A percentile compares a stretch with the other conserved stretches of the same genome.
These are phyloP conservation scores for Andricus quercusramuli DNA, from an alignment of 2,888 invertebrate genomes.

Conservation along the genomic window DNA sequence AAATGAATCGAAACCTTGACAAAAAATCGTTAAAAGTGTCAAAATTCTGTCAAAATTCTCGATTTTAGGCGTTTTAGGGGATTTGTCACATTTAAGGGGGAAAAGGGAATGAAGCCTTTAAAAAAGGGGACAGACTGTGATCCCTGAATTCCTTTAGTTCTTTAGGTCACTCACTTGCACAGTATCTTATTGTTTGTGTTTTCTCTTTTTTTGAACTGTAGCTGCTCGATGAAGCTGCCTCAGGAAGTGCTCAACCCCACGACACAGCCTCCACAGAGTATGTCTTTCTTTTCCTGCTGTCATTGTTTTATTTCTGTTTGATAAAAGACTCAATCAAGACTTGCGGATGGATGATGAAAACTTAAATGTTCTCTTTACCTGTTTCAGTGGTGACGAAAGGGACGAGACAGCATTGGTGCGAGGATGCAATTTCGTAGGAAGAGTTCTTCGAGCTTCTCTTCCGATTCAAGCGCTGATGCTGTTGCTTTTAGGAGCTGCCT, in stretches of 20 bases:
- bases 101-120: no score
- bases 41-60: no score
- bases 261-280: conserved; percentile 72
- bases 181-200: conserved; percentile 80
- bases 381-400: conserved; percentile 79
- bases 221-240: conserved; percentile 85
- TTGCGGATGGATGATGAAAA: background rate
- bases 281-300: conserved; percentile 65
- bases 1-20: no score
- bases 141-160: background rate
- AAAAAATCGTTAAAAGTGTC: no score
- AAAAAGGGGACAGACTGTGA: no score
- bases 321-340: background rate
- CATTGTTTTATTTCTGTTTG: background rate
- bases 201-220: conserved; percentile 82
- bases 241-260: conserved; percentile 80
- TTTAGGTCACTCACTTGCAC: conserved; percentile 72
- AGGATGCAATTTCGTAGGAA: conserved; percentile 91
- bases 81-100: no score
- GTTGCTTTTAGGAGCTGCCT: conserved; percentile 94
- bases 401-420: conserved; percentile 85
- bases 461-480: conserved; percentile 97
- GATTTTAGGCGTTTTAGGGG: no score
- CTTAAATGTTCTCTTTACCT: conserved; percentile 42
- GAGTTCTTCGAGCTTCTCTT: conserved; percentile 94